phyloP scores from a whole-genome alignment of 2,797 vertebrate genomes.

The Hyperoplus immaculatus region DNA sequence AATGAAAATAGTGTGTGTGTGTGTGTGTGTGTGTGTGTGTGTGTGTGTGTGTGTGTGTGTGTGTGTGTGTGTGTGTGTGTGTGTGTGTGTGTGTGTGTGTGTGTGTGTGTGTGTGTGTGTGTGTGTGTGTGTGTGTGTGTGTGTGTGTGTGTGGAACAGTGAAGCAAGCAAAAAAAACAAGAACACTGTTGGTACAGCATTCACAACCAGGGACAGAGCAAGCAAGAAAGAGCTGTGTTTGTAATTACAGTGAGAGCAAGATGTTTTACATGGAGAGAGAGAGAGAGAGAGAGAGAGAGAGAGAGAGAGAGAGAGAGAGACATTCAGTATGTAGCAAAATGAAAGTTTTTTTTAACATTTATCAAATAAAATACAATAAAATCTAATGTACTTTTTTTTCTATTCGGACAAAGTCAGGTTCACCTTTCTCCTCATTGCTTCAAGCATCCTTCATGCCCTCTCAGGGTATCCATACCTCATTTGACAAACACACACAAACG shows the following conservation, averaged over 20 bases:
- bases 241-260: slow-evolving; percentile 8
- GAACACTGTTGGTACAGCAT: slow-evolving; percentile 16
- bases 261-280: slow-evolving; percentile 2
- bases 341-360: neutral
- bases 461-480: too few species aligned
- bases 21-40: slow-evolving; percentile 23
- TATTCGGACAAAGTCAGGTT: neutral
- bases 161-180: slow-evolving; percentile 22
- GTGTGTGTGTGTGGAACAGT: slow-evolving; percentile 23
- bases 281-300: neutral
- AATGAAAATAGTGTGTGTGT: slow-evolving; percentile 45
- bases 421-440: neutral
- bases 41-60: slow-evolving; percentile 30
- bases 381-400: too few species aligned
- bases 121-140: slow-evolving; percentile 29
- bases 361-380: too few species aligned
- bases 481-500: too few species aligned
- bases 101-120: slow-evolving; percentile 25
- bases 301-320: too few species aligned
- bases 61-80: slow-evolving; percentile 30
- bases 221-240: slow-evolving; percentile 2
- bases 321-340: neutral
- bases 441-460: neutral
- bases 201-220: neutral
- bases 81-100: slow-evolving; percentile 25